Evolutionary conservation across 2,888 invertebrate genomes (phyloP), one percentile per base, ranked within the genome.

Genomic region (Hypomecis punctinalis): DNA sequence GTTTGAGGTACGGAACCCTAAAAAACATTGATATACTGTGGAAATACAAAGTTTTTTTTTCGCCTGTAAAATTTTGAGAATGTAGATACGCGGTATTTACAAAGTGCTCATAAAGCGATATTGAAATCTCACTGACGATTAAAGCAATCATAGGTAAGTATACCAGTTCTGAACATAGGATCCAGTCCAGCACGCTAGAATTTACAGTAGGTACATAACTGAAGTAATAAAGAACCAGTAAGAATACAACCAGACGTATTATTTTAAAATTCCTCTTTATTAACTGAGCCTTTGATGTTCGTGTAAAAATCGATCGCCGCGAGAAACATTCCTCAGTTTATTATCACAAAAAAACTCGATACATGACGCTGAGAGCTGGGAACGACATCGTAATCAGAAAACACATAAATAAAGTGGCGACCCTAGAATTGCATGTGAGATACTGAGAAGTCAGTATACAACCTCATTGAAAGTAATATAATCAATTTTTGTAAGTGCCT

Each of bases 361-460:
- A 72, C 73, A 72, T 74, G 73, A 72, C 70, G 67, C 66, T 71
- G 76, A 74, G 76, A 78, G 76, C 67, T 71, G 76, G 74, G 76
- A 78, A 75, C 68, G 73, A 71, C 71, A 68, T 70, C 75, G 78
- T 78, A 77, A 81, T 81, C 81, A 76, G 73, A 72, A 74, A 75
- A 76, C 71, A 71, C 75, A 78, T 80, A 76, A 80, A 84, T 79
- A 77, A 80, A 76, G 77, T 75, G 76, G 74, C 77, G 81, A 83
- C 78, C 80, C 79, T 78, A 78, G 74, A 75, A 78, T 78, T 77
- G 75, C 73, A 73, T 56, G 61, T 54, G 66, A 62, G 69, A 67
- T 66, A 84, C 79, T 75, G 76, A 80, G 84, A 82, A 81, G 74
- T 62, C 70, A 55, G 55, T 37, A 55, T 64, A 65, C 68, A 42